A percentile compares a stretch with the other conserved stretches of the same genome.
phyloP scores from a whole-genome alignment of 2,113 vertebrate genomes.

The Bambusicola thoracicus region DNA sequence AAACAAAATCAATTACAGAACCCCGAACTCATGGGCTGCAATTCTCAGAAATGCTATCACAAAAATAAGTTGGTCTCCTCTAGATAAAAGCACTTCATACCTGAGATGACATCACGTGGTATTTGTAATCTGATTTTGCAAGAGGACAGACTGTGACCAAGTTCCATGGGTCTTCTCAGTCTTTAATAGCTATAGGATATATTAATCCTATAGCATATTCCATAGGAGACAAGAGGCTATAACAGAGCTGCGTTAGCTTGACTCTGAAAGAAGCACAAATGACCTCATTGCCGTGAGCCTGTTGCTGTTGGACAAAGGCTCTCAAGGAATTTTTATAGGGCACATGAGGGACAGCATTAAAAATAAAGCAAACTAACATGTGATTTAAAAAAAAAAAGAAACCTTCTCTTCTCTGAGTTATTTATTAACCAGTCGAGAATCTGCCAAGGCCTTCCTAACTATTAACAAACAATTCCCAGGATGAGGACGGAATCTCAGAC shows the following conservation, averaged over 20 bases:
- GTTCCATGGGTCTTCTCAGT: neutral
- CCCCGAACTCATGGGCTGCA: neutral
- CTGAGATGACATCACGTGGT: conserved; percentile 10
- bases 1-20: neutral
- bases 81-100: conserved; percentile 21
- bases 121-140: neutral
- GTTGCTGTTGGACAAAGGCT: neutral
- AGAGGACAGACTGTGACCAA: neutral
- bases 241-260: neutral
- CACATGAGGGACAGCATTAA: neutral
- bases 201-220: neutral
- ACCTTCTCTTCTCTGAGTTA: neutral
- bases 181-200: neutral
- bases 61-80: neutral
- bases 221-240: neutral
- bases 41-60: neutral
- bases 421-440: conserved; percentile 45
- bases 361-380: neutral
- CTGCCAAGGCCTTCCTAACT: conserved; percentile 17
- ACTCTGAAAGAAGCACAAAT: neutral
- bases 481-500: conserved; percentile 21
- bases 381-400: neutral
- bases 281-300: neutral
- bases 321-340: neutral
- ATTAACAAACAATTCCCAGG: conserved; percentile 51